A percentile compares a stretch with the other conserved stretches of the same genome.
Evolutionary conservation across 2,888 invertebrate species (phyloP).

Genomic region (Fabriciana adippe): DNA sequence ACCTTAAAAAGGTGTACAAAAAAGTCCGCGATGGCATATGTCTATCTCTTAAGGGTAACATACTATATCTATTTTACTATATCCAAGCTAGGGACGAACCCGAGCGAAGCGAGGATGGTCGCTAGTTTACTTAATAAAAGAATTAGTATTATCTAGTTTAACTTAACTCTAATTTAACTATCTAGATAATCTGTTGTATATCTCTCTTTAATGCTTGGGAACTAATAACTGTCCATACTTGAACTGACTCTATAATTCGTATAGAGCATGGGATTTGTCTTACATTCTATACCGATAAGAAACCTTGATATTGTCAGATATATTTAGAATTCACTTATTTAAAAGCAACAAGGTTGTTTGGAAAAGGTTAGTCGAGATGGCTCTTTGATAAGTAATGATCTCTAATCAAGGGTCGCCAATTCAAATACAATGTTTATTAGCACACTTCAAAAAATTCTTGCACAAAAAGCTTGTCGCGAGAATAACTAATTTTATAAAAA

Average conservation of each 20-base stretch:
- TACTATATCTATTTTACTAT: too few species aligned
- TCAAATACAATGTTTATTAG: not conserved
- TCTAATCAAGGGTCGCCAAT: not conserved
- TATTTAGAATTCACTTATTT: slow-evolving; percentile 15
- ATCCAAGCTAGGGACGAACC: too few species aligned
- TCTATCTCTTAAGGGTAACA: too few species aligned
- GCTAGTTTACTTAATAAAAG: not conserved
- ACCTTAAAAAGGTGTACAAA: too few species aligned
- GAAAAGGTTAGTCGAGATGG: slow-evolving; percentile 29
- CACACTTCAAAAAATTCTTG: too few species aligned
- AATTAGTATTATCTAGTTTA: slow-evolving; percentile 38
- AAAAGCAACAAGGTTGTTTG: not conserved
- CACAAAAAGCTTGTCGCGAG: too few species aligned
- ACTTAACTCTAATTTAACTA: slow-evolving; percentile 34
- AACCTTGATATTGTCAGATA: slow-evolving; percentile 20
- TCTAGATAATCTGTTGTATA: slow-evolving; percentile 27
- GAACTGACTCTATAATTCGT: slow-evolving; percentile 35
- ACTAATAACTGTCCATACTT: slow-evolving; percentile 35
- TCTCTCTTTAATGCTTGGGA: slow-evolving; percentile 26
- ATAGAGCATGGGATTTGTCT: slow-evolving; percentile 32
- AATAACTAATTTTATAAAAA: too few species aligned
- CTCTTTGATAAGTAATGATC: not conserved
- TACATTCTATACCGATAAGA: slow-evolving; percentile 20
- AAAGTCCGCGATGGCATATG: too few species aligned
- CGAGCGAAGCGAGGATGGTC: too few species aligned